A percentile compares a stretch with the other conserved stretches of the same genome.
These are phyloP conservation scores for Drosophila truncata DNA, from an alignment of 1,140 invertebrate species.

Conservation along the genomic window DNA sequence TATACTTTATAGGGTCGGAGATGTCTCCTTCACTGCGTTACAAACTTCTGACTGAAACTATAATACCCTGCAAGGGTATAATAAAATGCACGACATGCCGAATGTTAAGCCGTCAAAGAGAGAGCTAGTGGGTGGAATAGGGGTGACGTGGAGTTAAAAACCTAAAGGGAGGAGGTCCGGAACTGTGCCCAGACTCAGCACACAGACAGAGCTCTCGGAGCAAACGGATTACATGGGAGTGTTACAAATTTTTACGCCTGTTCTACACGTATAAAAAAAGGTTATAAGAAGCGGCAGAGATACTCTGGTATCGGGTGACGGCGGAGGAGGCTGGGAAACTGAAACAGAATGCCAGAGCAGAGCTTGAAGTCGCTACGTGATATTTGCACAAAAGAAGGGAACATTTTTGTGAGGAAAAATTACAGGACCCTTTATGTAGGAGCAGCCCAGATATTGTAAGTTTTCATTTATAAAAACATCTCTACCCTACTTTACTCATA, in stretches of 20 bases:
- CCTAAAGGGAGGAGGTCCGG: conserved; percentile 1
- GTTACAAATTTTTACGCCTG: conserved; percentile 65
- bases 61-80: too few species aligned
- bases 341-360: conserved; percentile 29
- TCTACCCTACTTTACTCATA: too few species aligned
- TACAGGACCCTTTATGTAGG: too few species aligned
- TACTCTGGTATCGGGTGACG: conserved; percentile 1
- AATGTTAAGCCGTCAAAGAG: conserved; percentile 38
- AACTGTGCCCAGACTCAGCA: conserved; percentile 10
- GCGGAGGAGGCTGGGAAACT: not conserved
- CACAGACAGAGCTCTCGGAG: conserved; percentile 22
- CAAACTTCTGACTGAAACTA: too few species aligned
- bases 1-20: too few species aligned
- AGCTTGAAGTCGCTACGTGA: conserved; percentile 54
- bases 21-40: too few species aligned
- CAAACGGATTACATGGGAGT: conserved; percentile 64
- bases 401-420: conserved; percentile 59
- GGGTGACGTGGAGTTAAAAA: conserved; percentile 3
- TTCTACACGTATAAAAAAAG: conserved; percentile 35
- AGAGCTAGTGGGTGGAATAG: conserved; percentile 15
- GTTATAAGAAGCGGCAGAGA: not conserved
- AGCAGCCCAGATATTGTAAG: too few species aligned
- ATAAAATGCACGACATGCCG: conserved; percentile 71
- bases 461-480: too few species aligned
- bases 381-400: conserved; percentile 62